Conservation (phyloP, 2,797 vertebrate genomes). For the Benthosema pterotum region DNA sequence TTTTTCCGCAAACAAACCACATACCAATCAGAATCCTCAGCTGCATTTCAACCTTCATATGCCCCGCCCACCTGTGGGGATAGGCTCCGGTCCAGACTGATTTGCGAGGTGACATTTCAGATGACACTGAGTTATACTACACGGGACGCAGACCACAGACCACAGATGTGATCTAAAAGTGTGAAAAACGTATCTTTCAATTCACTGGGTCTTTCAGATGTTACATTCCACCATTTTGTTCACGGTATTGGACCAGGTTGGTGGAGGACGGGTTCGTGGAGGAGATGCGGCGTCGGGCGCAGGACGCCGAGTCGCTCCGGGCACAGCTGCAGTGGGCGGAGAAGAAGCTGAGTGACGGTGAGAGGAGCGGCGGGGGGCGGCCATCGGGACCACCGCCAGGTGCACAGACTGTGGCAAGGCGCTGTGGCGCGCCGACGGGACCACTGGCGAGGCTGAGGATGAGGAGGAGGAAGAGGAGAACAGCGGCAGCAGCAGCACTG, state of each 20-base stretch:
- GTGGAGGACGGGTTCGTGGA: constrained; percentile 80
- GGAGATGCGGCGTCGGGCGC: constrained; percentile 73
- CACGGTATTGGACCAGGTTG: constrained; percentile 61
- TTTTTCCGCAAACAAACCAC: too few species aligned
- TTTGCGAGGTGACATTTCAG: too few species aligned
- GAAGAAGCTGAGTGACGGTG: constrained; percentile 44
- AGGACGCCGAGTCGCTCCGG: constrained; percentile 73
- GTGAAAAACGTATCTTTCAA: too few species aligned
- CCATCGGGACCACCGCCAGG: constrained; percentile 13
- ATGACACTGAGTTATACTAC: too few species aligned
- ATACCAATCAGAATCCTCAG: too few species aligned
- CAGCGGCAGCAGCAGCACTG: not conserved
- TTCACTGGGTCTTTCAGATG: too few species aligned
- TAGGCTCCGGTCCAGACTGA: too few species aligned
- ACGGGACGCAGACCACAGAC: too few species aligned
- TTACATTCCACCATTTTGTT: too few species aligned
- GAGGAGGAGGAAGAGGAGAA: constrained; percentile 2
- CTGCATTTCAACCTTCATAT: too few species aligned
- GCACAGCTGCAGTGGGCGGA: constrained; percentile 70
- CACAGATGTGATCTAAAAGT: too few species aligned
- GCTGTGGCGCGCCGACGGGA: constrained; percentile 27
- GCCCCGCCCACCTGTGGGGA: too few species aligned
- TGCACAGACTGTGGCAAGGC: constrained; percentile 53
- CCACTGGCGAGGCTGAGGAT: constrained; percentile 26
- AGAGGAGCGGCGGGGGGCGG: constrained; percentile 21